Base-by-base conservation (phyloP, 2,113 vertebrate genomes). In the Melospiza melodia region DNA sequence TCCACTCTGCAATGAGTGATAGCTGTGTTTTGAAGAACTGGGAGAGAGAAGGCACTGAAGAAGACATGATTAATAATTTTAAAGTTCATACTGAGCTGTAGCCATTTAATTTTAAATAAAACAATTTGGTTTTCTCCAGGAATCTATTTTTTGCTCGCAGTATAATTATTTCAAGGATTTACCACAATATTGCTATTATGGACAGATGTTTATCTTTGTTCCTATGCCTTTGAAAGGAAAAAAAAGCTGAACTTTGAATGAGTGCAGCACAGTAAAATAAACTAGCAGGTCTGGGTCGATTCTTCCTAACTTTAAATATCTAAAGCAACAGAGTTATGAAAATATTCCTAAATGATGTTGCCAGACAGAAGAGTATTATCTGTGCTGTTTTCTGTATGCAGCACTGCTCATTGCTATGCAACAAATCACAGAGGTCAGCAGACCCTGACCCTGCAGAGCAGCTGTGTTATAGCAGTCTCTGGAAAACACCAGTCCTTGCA, bases 271-370 rank as follows among this genome's bases (percentile, higher is more conserved):
- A 84, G n/a, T 82, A 86, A 81, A 84, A 89, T 85, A 94, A 95
- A 73, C 82, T 15, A 71, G 67, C 55, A 84, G 49, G 73, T 90
- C 44, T 83, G 31, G 39, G 39, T 52, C 8, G n/a, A 91, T 73
- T 93, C 59, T 90, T 80, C 30, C 7, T 73, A 63, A 89, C 88
- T 88, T 84, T 90, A 86, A 89, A 79, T 46, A 94, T 69, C 76
- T 92, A 85, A 93, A 90, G 81, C 44, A 87, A 80, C 11, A 94
- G 15, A 96, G 71, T 52, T 90, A 93, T 49, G 83, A 87, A 97
- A 97, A 95, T 93, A 84, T 59, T 73, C 75, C 83, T 86, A 78
- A 85, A 71, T 19, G 8, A 86, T 52, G 67, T 75, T 96, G 85
- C 77, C 92, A 91, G 75, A 94, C 87, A 94, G 72, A 73, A 79